A percentile compares a stretch with the other conserved stretches of the same genome.
phyloP scores from a whole-genome alignment of 2,113 vertebrate species.

The Pseudorhombus dupliciocellatus region DNA sequence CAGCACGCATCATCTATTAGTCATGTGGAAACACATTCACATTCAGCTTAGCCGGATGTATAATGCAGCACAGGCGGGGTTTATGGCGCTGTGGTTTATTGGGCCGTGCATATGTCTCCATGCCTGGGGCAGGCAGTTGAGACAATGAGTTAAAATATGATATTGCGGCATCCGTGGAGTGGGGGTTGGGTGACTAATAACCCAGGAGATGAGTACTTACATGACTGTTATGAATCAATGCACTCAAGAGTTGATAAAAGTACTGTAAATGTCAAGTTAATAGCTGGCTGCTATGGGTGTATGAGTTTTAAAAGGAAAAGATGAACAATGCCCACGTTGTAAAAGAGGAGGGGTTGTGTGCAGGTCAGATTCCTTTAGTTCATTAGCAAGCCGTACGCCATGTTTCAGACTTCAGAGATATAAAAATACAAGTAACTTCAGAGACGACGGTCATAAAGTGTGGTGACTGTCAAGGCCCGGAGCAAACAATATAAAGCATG shows the following conservation, averaged over 20 bases:
- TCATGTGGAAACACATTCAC: constrained; percentile 75
- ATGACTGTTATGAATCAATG: constrained; percentile 78
- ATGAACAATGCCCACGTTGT: constrained; percentile 73
- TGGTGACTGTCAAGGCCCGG: not conserved
- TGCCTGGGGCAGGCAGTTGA: constrained; percentile 56
- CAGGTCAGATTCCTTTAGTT: constrained; percentile 69
- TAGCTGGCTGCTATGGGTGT: constrained; percentile 52
- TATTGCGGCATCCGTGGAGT: constrained; percentile 51
- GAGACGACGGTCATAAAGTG: constrained; percentile 11
- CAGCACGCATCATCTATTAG: constrained; percentile 72
- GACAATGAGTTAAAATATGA: constrained; percentile 75
- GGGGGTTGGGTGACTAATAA: constrained; percentile 64
- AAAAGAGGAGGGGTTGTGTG: constrained; percentile 67
- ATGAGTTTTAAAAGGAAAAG: constrained; percentile 73
- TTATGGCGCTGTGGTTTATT: constrained; percentile 66
- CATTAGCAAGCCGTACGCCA: constrained; percentile 49
- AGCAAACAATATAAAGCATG: constrained; percentile 8
- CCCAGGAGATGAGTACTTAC: constrained; percentile 64
- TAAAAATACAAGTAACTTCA: constrained; percentile 26
- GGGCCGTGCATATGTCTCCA: constrained; percentile 60
- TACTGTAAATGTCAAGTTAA: constrained; percentile 77
- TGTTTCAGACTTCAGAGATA: constrained; percentile 32
- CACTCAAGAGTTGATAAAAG: constrained; percentile 73
- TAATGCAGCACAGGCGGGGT: constrained; percentile 67
- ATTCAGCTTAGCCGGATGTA: constrained; percentile 66